Evolutionary conservation across 2,113 vertebrate species (phyloP).

Genomic region (Formicarius rufipectus): DNA sequence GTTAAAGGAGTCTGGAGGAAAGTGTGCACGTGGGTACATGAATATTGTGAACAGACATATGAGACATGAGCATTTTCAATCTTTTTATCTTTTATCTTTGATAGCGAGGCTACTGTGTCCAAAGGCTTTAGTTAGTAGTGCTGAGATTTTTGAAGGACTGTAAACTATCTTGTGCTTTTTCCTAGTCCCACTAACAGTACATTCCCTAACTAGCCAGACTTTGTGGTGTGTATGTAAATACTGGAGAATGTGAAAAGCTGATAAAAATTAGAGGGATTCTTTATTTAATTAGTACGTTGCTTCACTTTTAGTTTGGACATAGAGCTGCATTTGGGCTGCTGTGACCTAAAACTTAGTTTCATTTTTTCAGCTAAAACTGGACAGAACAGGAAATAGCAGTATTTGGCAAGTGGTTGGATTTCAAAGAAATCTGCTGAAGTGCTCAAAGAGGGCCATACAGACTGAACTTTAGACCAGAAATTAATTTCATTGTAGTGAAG

Average conservation of each 20-base stretch:
- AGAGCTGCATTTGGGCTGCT: background rate
- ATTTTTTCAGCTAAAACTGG: background rate
- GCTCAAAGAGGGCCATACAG: background rate
- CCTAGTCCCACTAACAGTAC: background rate
- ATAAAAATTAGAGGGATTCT: background rate
- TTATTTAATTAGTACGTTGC: background rate
- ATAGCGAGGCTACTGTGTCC: background rate
- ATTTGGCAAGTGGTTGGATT: background rate
- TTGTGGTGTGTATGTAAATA: background rate
- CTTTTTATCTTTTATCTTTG: background rate
- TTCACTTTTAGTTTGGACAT: background rate
- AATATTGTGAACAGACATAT: background rate
- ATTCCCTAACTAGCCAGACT: background rate
- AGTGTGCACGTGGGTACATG: background rate
- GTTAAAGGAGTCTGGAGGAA: background rate
- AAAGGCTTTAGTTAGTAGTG: background rate
- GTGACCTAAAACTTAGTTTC: background rate
- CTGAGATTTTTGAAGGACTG: background rate
- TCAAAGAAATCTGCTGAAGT: conserved; percentile 20
- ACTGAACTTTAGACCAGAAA: conserved; percentile 17
- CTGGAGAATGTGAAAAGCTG: background rate
- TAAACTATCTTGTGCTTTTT: background rate
- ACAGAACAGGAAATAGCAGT: background rate
- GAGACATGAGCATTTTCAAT: background rate
- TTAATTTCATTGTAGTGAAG: background rate